Base-by-base conservation (phyloP, 2,113 vertebrate genomes). In the Phylloscopus trochilus region DNA sequence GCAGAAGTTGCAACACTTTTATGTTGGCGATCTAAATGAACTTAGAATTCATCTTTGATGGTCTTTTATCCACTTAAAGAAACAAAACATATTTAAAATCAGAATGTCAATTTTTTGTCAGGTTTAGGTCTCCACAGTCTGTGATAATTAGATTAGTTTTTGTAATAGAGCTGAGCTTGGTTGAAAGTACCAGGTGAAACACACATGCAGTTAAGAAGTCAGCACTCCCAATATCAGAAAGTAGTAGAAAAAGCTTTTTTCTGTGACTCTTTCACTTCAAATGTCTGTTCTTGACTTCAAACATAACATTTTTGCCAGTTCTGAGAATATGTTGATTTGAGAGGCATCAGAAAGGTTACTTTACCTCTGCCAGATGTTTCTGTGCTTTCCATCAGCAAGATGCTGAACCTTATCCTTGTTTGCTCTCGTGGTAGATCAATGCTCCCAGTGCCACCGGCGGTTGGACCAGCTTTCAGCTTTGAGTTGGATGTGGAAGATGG, bases 401-500 rank as follows among this genome's bases (percentile, higher is more conserved):
- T 83, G 53, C 56, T 87, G 87, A 90, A 74, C 28, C 16, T 74
- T 95, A 10, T 10, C 43, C 18, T 87, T 95, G 41, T 64, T 95
- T 95, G n/a, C 94, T 88, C 91, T 94, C 92, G 2, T 72, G 83
- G 13, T 92, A 99, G 99, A 96, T 99, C 99, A 53, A 99, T 99
- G 98, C 98, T 99, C 95, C 99, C 99, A 78, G 98, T 99, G 91
- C 98, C 99, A 97, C 99, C 99, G 47, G 98, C 99, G 84, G 99
- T 99, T 94, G 98, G 99, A 94, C 99, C 99, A 82, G 97, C 99
- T 87, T 99, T 99, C 97, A 99, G 99, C 96, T 98, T 99, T 83
- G 99, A 99, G 96, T 98, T 99, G 98, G 99, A 99, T 89, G 99
- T 99, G 76, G 99, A 99, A 95, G 99, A 99, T 55, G 99, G 99